Percentiles rank a stretch among this genome's conserved stretches.
phyloP scores from a whole-genome alignment of 2,888 invertebrate genomes.

The Archaeoteleia sp. region DNA sequence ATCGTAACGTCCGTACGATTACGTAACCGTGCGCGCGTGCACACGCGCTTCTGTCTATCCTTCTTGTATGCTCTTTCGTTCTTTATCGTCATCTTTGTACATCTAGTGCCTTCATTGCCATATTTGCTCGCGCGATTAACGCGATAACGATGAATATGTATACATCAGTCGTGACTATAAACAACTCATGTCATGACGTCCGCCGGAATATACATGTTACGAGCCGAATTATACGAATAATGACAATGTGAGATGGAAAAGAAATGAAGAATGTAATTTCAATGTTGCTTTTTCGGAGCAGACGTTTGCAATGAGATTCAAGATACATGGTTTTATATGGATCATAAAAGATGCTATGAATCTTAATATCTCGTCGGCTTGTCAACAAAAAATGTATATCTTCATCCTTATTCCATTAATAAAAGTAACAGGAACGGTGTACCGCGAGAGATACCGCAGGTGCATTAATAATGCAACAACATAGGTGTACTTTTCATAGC shows the following conservation, averaged over 20 bases:
- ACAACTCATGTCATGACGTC: slow-evolving; percentile 12
- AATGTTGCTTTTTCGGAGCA: neutral
- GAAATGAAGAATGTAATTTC: neutral
- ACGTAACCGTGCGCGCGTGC: slow-evolving; percentile 60
- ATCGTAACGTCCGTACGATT: slow-evolving; percentile 67
- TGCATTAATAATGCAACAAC: slow-evolving; percentile 46
- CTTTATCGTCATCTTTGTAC: slow-evolving; percentile 40
- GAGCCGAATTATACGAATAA: neutral
- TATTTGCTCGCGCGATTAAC: slow-evolving; percentile 29
- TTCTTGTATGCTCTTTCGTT: slow-evolving; percentile 18
- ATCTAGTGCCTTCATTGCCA: slow-evolving; percentile 35
- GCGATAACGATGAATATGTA: slow-evolving; percentile 23
- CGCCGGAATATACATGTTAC: slow-evolving; percentile 13
- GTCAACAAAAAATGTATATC: slow-evolving; percentile 25
- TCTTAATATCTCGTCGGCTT: slow-evolving; percentile 22
- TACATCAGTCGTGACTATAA: slow-evolving; percentile 10
- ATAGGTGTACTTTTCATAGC: slow-evolving; percentile 37
- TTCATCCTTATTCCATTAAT: slow-evolving; percentile 47
- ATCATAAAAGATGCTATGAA: slow-evolving; percentile 23
- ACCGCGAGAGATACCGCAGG: slow-evolving; percentile 40
- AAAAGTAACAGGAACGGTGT: slow-evolving; percentile 35
- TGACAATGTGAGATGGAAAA: neutral
- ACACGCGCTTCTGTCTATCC: slow-evolving; percentile 32
- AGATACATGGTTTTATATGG: neutral
- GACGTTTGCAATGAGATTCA: no score